Conservation (phyloP, 2,113 vertebrate species). For the Shinisaurus crocodilurus region DNA sequence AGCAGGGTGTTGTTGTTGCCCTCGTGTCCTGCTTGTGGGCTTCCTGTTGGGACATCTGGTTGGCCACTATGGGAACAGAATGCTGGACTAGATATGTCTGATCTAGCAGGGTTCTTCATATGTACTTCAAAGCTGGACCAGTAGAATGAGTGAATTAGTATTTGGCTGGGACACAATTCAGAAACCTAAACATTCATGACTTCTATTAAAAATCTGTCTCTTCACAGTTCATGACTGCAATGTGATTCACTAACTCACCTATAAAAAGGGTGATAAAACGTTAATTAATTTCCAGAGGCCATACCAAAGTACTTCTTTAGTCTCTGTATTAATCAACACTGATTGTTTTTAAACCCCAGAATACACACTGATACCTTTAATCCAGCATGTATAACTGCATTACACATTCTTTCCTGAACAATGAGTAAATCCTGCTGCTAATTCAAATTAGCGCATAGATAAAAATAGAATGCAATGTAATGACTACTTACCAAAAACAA, state of each 20-base stretch:
- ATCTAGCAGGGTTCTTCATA: no score
- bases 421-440: slow-evolving; percentile 49
- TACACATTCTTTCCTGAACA: slow-evolving; percentile 56
- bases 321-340: slow-evolving; percentile 53
- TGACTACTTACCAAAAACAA: slow-evolving; percentile 46
- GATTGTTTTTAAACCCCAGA: slow-evolving; percentile 57
- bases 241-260: slow-evolving; percentile 63
- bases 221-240: slow-evolving; percentile 59
- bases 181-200: slow-evolving; percentile 27
- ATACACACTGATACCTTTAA: slow-evolving; percentile 66
- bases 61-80: no score
- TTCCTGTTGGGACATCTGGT: no score
- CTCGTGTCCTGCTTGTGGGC: no score
- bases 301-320: slow-evolving; percentile 43
- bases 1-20: no score
- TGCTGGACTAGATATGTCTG: no score
- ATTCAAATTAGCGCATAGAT: slow-evolving; percentile 63
- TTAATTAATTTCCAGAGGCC: slow-evolving; percentile 72
- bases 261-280: slow-evolving; percentile 59
- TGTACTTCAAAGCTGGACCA: slow-evolving; percentile 24
- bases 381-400: slow-evolving; percentile 47
- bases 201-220: slow-evolving; percentile 18
- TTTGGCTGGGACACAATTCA: neutral
- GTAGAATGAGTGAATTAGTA: slow-evolving; percentile 22
- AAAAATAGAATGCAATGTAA: slow-evolving; percentile 63